These are phyloP conservation scores for Dryococelus australis DNA, from an alignment of 2,888 invertebrate genomes.

Conservation along the genomic window DNA sequence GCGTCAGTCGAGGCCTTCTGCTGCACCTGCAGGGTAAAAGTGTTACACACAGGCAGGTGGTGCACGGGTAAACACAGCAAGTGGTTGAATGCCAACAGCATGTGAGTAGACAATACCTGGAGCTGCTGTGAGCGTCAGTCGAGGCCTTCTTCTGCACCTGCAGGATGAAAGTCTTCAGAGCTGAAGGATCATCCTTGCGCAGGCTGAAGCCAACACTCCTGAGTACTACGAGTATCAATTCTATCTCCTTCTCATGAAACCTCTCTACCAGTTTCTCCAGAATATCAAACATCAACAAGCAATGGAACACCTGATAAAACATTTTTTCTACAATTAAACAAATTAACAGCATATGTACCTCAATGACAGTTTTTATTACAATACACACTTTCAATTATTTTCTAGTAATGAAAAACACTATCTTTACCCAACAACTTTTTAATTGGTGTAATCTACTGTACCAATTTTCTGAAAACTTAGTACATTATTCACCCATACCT, in stretches of 20 bases:
- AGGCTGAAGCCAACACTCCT: conserved; percentile 83
- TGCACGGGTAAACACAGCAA: too few species aligned
- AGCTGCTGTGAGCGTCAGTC: neutral
- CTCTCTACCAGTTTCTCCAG: conserved; percentile 70
- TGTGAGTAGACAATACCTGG: too few species aligned
- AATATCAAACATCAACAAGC: conserved; percentile 80
- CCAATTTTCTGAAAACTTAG: too few species aligned
- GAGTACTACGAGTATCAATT: conserved; percentile 80
- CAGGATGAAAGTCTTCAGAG: conserved; percentile 77
- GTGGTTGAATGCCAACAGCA: too few species aligned
- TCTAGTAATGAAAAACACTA: too few species aligned
- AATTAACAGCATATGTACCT: neutral
- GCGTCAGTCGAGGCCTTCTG: too few species aligned
- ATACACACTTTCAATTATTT: too few species aligned
- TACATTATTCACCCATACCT: too few species aligned
- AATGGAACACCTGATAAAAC: conserved; percentile 74
- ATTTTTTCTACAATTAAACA: neutral
- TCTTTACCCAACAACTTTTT: too few species aligned
- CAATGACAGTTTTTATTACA: neutral
- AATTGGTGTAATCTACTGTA: too few species aligned
- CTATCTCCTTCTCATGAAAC: conserved; percentile 81
- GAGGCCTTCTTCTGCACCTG: conserved; percentile 70
- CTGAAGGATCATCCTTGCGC: conserved; percentile 84
- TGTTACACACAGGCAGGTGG: too few species aligned
- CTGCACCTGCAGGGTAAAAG: conserved; percentile 73